phyloP scores from a whole-genome alignment of 2,888 invertebrate genomes.

The Corythucha ciliata region DNA sequence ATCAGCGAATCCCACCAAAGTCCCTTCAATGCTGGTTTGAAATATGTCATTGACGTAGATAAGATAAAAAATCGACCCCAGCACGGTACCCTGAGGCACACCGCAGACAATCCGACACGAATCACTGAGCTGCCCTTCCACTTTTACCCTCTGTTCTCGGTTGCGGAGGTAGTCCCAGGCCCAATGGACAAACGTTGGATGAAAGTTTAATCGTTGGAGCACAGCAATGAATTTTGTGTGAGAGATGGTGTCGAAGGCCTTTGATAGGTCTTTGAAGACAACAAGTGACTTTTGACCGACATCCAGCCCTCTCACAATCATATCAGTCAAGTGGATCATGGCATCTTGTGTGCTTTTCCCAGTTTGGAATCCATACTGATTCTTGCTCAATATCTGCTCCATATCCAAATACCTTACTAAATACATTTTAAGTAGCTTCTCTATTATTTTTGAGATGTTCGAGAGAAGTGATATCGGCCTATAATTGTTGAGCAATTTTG shows the following conservation, averaged over 20 bases:
- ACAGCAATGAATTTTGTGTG: background rate
- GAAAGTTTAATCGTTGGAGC: background rate
- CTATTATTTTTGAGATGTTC: constrained; percentile 14
- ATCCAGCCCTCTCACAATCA: background rate
- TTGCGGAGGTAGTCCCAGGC: background rate
- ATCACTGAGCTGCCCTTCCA: background rate
- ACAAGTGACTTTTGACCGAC: constrained; percentile 8
- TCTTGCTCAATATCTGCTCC: background rate
- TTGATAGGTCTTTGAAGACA: constrained; percentile 14
- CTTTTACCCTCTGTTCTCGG: constrained; percentile 1
- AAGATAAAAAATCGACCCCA: too few species aligned
- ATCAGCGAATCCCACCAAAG: constrained; percentile 5
- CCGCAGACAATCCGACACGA: background rate
- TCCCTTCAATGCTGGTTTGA: background rate
- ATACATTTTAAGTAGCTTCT: constrained; percentile 9
- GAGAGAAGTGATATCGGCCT: constrained; percentile 15
- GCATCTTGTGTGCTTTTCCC: constrained; percentile 9
- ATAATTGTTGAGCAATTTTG: constrained; percentile 5
- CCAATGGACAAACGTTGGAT: background rate
- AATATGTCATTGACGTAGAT: constrained; percentile 9
- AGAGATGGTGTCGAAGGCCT: constrained; percentile 10
- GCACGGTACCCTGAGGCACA: constrained; percentile 5
- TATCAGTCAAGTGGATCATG: background rate
- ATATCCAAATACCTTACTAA: constrained; percentile 8
- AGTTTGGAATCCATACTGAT: constrained; percentile 14